Evolutionary conservation across 1,140 invertebrate genomes (phyloP), one percentile per base, ranked within the genome.

Genomic region (Achroia grisella): DNA sequence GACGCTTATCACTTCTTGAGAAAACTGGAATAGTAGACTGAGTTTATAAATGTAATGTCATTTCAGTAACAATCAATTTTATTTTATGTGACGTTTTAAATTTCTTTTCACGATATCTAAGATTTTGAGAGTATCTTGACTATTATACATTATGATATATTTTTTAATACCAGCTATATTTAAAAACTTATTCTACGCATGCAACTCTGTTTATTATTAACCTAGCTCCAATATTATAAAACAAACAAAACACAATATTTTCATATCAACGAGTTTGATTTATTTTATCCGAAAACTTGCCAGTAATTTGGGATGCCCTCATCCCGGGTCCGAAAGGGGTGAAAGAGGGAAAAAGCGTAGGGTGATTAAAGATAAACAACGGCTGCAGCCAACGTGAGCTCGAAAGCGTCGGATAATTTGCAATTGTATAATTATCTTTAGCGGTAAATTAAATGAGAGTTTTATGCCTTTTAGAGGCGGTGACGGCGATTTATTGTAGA

Each of bases 341-440:
- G 67, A 50, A 68, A 67, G 52, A 62, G 62, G 60, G 65, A 63
- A 72, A 71, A 76, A 71, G 57, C 64, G 61, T 63, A 68, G 74
- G 74, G 74, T 69, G 72, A 80, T 80, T 76, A 71, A 73, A 79
- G 78, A 81, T 81, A 83, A 81, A 80, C 71, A 80, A 71, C 62
- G 63, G 57, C 62, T 66, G 34, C 32, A 48, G 36, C 34, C 42
- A 67, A 70, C 67, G 68, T 64, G 56, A 59, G 60, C 50, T 59
- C 42, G 43, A 50, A 14, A 39, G 29, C 31, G 46, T 51, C 44
- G 57, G 51, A 71, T 78, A 78, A 76, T 79, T 82, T 78, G 72
- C 76, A 73, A 78, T 72, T 76, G 68, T 76, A 70, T 72, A 68
- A 75, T 80, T 75, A 73, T 77, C 68, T 71, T 62, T 44, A 44